These are phyloP conservation scores for Agrochola macilenta DNA, from an alignment of 2,888 invertebrate species.

Conservation along the genomic window DNA sequence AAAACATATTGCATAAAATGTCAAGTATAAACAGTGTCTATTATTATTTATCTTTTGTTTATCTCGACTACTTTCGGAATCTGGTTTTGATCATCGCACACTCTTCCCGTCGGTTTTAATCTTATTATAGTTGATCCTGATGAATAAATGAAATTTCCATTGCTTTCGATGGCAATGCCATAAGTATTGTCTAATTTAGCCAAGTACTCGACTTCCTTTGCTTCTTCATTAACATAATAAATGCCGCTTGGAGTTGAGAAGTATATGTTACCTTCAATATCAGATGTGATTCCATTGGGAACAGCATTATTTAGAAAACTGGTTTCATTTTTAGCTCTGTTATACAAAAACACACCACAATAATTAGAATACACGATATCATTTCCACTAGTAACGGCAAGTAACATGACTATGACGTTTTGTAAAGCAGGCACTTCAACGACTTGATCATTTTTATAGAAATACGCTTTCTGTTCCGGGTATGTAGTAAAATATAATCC, in stretches of 20 bases:
- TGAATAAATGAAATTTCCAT: slow-evolving; percentile 71
- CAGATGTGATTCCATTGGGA: slow-evolving; percentile 68
- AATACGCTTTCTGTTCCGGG: slow-evolving; percentile 70
- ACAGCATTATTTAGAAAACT: slow-evolving; percentile 54
- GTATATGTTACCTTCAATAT: slow-evolving; percentile 69
- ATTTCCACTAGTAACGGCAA: slow-evolving; percentile 69
- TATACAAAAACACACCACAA: slow-evolving; percentile 70
- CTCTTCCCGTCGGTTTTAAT: slow-evolving; percentile 60
- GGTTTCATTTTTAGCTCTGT: slow-evolving; percentile 41
- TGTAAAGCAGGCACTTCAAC: slow-evolving; percentile 64
- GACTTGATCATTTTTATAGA: slow-evolving; percentile 64
- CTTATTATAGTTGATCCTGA: slow-evolving; percentile 66
- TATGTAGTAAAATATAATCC: slow-evolving; percentile 80
- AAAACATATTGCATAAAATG: neutral
- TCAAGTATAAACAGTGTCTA: neutral
- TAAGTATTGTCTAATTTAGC: slow-evolving; percentile 49
- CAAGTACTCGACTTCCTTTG: slow-evolving; percentile 50
- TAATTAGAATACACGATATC: slow-evolving; percentile 71
- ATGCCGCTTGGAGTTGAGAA: slow-evolving; percentile 69
- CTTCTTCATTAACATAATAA: slow-evolving; percentile 59
- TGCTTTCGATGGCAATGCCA: slow-evolving; percentile 69
- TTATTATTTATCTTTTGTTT: neutral
- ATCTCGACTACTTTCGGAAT: neutral
- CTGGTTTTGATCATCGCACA: slow-evolving; percentile 38
- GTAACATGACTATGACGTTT: slow-evolving; percentile 64